Conservation (phyloP, 2,797 vertebrate species). For the Argya squamiceps region DNA sequence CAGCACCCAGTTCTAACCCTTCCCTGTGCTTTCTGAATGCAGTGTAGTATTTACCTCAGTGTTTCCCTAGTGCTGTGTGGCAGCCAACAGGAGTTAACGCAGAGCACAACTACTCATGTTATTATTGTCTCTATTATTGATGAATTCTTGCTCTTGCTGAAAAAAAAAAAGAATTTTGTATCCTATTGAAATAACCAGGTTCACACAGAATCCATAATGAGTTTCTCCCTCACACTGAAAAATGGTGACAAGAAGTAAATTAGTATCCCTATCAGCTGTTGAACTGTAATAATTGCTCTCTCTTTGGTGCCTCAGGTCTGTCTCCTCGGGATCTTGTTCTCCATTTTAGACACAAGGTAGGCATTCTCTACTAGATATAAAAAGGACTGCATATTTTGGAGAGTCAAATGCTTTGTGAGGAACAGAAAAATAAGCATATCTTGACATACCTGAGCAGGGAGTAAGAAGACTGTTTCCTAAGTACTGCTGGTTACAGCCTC, state of each 20-base stretch:
- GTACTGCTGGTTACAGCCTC: not conserved
- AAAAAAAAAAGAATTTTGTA: not conserved
- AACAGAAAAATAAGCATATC: not conserved
- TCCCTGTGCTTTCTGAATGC: not conserved
- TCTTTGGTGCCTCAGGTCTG: constrained; percentile 81
- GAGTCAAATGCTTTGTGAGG: not conserved
- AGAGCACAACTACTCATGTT: not conserved
- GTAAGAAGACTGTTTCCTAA: not conserved
- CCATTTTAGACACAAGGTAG: constrained; percentile 96
- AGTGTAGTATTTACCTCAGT: not conserved
- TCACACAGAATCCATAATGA: not conserved
- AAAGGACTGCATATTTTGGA: not conserved
- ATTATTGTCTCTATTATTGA: not conserved
- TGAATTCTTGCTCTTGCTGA: not conserved
- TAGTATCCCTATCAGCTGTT: not conserved
- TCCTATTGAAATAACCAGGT: not conserved
- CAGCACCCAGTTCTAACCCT: not conserved
- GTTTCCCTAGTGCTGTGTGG: not conserved
- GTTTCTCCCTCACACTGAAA: not conserved
- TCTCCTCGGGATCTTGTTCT: constrained; percentile 96
- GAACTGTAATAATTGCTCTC: not conserved
- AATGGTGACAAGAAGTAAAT: not conserved
- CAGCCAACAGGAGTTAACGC: not conserved
- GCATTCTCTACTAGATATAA: not conserved
- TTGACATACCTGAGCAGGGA: not conserved